A percentile compares a stretch with the other conserved stretches of the same genome.
These are phyloP conservation scores for Tenodera sinensis DNA, from an alignment of 2,888 invertebrate genomes.

Conservation along the genomic window DNA sequence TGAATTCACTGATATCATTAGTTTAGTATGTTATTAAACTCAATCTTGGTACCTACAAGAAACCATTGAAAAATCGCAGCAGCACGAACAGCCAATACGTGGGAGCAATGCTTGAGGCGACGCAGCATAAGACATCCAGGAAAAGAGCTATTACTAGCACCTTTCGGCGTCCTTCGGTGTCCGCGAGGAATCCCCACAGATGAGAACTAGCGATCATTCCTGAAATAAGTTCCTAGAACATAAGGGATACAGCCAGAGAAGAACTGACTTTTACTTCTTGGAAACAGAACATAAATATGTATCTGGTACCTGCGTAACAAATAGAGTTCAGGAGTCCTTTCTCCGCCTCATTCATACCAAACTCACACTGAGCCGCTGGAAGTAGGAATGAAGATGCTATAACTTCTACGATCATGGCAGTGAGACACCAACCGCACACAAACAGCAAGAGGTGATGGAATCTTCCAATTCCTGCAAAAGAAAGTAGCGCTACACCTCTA, in stretches of 20 bases:
- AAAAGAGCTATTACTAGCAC: constrained; percentile 42
- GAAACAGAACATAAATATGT: not conserved
- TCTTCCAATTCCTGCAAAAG: constrained; percentile 53
- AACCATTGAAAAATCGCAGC: constrained; percentile 30
- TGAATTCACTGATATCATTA: too few species aligned
- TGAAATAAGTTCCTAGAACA: constrained; percentile 3
- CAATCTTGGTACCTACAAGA: constrained; percentile 27
- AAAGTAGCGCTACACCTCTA: not conserved
- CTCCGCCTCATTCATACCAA: constrained; percentile 56
- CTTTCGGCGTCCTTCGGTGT: constrained; percentile 42
- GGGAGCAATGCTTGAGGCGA: constrained; percentile 43
- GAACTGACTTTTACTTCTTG: not conserved
- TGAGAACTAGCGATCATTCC: constrained; percentile 32
- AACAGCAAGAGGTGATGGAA: constrained; percentile 60
- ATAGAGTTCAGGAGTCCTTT: constrained; percentile 63
- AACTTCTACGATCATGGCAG: constrained; percentile 63
- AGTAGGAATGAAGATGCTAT: constrained; percentile 43
- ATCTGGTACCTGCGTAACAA: constrained; percentile 60
- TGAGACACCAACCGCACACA: constrained; percentile 58
- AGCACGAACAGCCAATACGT: constrained; percentile 19
- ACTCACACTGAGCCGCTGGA: constrained; percentile 65
- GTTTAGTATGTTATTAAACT: not conserved
- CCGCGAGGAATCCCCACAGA: constrained; percentile 39
- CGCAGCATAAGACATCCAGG: constrained; percentile 42
- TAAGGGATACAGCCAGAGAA: not conserved